phyloP scores from a whole-genome alignment of 2,888 invertebrate genomes.

The Orchesella flavescens region DNA sequence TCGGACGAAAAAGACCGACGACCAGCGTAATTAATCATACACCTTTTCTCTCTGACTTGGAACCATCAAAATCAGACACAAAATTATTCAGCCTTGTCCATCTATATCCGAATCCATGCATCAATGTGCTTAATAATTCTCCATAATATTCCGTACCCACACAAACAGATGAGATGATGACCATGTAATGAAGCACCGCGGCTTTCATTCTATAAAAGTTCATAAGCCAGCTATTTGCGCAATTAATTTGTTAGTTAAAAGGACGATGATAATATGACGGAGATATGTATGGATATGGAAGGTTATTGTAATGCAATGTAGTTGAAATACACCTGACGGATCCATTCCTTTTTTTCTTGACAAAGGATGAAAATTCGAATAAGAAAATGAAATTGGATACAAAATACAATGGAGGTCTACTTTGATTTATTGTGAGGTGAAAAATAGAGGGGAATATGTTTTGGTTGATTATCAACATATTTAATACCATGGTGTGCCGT shows the following conservation, averaged over 20 bases:
- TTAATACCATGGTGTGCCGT: not conserved
- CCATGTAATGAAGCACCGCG: too few species aligned
- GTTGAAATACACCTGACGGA: not conserved
- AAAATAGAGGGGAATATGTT: not conserved
- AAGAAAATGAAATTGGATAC: too few species aligned
- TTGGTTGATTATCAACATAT: not conserved
- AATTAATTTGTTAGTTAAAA: too few species aligned
- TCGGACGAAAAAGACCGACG: not conserved
- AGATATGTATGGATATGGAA: not conserved
- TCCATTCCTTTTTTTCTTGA: too few species aligned
- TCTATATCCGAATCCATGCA: not conserved
- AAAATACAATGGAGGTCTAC: too few species aligned
- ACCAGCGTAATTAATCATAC: conserved; percentile 12
- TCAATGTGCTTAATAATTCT: too few species aligned
- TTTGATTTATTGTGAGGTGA: not conserved
- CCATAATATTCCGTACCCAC: too few species aligned
- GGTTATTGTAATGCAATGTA: not conserved
- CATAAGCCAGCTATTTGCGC: too few species aligned
- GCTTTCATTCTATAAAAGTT: too few species aligned
- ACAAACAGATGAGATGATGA: too few species aligned
- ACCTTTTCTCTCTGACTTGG: not conserved
- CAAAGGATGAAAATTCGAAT: too few species aligned
- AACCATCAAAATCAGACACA: not conserved
- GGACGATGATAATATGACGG: too few species aligned
- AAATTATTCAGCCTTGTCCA: not conserved